Evolutionary conservation across 2,113 vertebrate species (phyloP), one percentile per base, ranked within the genome.

Genomic region (Malurus cyaneus): DNA sequence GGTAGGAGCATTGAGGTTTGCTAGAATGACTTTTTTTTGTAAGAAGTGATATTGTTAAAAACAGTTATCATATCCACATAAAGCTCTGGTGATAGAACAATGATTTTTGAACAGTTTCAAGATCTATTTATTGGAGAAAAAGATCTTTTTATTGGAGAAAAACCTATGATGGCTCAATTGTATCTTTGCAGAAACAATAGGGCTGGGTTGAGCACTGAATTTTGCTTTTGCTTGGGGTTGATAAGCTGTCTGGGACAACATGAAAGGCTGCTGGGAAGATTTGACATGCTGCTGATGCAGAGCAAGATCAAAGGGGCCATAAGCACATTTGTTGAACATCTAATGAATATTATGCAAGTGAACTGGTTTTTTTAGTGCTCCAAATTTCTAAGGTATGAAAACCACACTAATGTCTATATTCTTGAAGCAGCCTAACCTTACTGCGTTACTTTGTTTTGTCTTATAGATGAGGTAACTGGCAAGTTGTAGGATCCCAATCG

Each of bases 301-400:
- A 88, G 71, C 69, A 46, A 86, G 81, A 94, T 95, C 94, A 92
- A 94, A 94, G 77, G 49, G 49, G 34, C 7, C 11, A 11, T 19
- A 64, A 67, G 50, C n/a, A 57, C n/a, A 36, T 3, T 47, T 66
- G 67, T 23, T 74, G 67, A 90, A 60, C 44, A 59, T 62, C 26
- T 80, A 44, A 77, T 57, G 61, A 80, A 54, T 85, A 18, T 92
- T 93, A 93, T n/a, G 57, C 87, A 95, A 89, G 64, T 74, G 69
- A 94, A 80, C 81, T 92, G 52, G 2, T 44, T 78, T 62, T 66
- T 79, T 66, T 42, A 57, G 64, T 90, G 59, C 31, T 74, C 28
- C 73, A 9, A 44, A 53, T 86, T 86, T 86, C 53, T 72, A 39
- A 67, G 44, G 13, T 70, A n/a, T 50, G 59, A 42, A 73, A 72